Base-by-base conservation (phyloP, 2,888 invertebrate genomes). In the Phragmatobia fuliginosa region DNA sequence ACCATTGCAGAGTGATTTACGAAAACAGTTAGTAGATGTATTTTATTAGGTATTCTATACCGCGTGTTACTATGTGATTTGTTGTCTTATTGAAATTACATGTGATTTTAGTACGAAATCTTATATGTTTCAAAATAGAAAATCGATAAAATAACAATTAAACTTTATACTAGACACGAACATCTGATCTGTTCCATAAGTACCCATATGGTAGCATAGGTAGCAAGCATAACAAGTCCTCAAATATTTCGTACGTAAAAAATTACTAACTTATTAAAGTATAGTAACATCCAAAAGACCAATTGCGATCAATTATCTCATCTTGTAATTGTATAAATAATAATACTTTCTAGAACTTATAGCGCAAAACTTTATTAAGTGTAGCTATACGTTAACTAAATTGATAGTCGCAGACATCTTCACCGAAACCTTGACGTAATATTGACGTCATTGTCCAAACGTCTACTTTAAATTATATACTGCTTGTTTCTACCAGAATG, bases 401-500 rank as follows among this genome's bases (percentile, higher is more conserved):
- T 41, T 59, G 59, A 66, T 11, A 52, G 25, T 59, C 5, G 31
- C 21, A 45, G 28, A 16, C 11, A 66, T 2, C 56, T 45, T 49
- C 25, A 5, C 41, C 25, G 33, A 66, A 75, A 64, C 66, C 67
- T 78, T 70, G 70, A 72, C 49, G 67, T 67, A 62, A 69, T 77
- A 58, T 64, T 75, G 68, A 80, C 81, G 71, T 80, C 77, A 71
- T 6, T 38, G 25, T 49, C 70, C n/a, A n/a, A 62, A 28, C 41
- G 45, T 62, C 38, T 31, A 52, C 58, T 36, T 52, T 10, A 38
- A 65, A 49, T 64, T 68, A 65, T 69, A 52, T 52, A 49, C 65
- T 61, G 52, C 64, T 68, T 49, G 11, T 63, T 59, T 36, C n/a
- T 52, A 52, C 25, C 52, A 41, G 32, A 18, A 38, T 28, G 66